Evolutionary conservation across 2,888 invertebrate species (phyloP), one percentile per base, ranked within the genome.

Genomic region (Ichneumoninae sp.): DNA sequence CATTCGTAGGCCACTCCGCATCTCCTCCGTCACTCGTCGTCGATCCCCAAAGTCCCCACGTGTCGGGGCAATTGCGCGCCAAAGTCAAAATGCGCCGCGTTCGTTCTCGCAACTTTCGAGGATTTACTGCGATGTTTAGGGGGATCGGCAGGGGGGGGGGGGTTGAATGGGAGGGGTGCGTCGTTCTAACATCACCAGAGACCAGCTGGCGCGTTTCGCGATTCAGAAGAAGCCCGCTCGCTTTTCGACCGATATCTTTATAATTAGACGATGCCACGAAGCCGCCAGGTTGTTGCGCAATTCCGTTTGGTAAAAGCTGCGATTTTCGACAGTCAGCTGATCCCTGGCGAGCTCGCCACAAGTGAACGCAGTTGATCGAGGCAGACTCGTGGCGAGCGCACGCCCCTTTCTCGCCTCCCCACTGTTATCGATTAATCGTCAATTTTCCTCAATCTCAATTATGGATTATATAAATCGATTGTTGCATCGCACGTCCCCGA

Each of bases 391-490:
- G 19, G 36, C 36, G 30, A 75, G 6, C 57, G 69, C 65, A 84
- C 76, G 47, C 57, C 33, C 65, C 57, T 50, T 26, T 60, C 22
- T 65, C 26, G 22, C 62, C 19, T 36, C 50, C 6, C 16, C 19
- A n/a, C 33, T 19, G 10, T 65, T 65, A 19, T 65, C 19, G n/a
- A n/a, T 33, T 36, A 13, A 57, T 57, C 26, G 1, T 22, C 26
- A 13, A 47, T 47, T 47, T 16, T 0, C 8, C n/a, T 22, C 7
- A 36, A 40, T 54, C 7, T 57, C 65, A 22, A 16, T 71, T 47
- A 91, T 91, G 91, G 91, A 91, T 44, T 91, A 90, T 79, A 91
- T 91, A 80, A 91, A 91, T 88, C 90, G 89, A 69, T 84, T 91
- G 40, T 82, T 91, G 60, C 87, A 90, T 81, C 90, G 91, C 33